Percentiles rank a stretch among this genome's conserved stretches.
Conservation (phyloP, 1,140 invertebrate genomes). For the Brachionus sp. region DNA sequence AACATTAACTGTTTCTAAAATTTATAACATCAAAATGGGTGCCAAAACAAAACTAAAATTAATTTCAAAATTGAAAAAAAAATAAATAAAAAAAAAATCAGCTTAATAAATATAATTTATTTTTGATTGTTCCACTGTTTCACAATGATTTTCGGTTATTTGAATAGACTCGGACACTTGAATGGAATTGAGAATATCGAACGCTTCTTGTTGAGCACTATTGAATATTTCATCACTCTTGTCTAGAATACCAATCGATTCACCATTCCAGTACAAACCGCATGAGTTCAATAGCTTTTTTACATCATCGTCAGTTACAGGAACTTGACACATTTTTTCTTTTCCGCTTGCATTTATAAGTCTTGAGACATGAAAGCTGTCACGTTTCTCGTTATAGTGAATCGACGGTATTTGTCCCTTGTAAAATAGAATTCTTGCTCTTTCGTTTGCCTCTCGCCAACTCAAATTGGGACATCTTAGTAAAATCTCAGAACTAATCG, state of each 20-base stretch:
- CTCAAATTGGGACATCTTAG: not conserved
- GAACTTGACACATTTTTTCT: slow-evolving; percentile 1
- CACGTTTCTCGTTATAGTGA: slow-evolving; percentile 38
- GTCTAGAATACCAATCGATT: not conserved
- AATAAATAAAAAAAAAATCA: too few relatives aligned
- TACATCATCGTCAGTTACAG: slow-evolving; percentile 38
- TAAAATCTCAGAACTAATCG: not conserved
- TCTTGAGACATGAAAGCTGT: slow-evolving; percentile 26
- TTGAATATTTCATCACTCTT: slow-evolving; percentile 39
- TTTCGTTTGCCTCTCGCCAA: slow-evolving; percentile 45
- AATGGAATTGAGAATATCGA: slow-evolving; percentile 37
- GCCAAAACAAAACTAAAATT: slow-evolving; percentile 33
- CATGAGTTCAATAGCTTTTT: slow-evolving; percentile 38
- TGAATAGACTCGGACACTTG: not conserved
- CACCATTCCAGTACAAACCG: slow-evolving; percentile 45
- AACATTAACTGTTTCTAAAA: not conserved
- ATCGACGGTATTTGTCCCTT: slow-evolving; percentile 25
- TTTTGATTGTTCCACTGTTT: slow-evolving; percentile 22
- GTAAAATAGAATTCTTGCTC: slow-evolving; percentile 46
- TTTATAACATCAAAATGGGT: not conserved
- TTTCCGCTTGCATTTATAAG: not conserved
- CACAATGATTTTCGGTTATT: not conserved
- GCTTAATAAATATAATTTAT: slow-evolving; percentile 25
- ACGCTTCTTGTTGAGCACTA: slow-evolving; percentile 39
- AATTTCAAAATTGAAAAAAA: slow-evolving; percentile 16